phyloP scores from a whole-genome alignment of 2,888 invertebrate genomes.

The Drosophila suboccidentalis region DNA sequence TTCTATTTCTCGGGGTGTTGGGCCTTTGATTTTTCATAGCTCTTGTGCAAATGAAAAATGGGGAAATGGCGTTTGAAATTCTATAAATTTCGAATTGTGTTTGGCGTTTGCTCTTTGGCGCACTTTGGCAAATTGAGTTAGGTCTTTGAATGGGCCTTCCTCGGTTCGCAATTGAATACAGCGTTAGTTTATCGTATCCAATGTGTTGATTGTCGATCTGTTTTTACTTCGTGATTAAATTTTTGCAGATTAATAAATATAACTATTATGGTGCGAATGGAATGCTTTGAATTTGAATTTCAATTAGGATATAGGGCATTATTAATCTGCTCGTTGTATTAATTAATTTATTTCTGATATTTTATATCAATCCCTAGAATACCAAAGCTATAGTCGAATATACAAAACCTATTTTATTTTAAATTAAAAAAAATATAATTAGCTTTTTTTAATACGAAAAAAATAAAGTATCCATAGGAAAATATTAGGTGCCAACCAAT shows the following conservation, averaged over 20 bases:
- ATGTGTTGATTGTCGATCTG: constrained; percentile 29
- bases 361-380: too few relatives aligned
- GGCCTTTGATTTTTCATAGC: constrained; percentile 59
- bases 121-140: constrained; percentile 67
- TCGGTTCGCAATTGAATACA: constrained; percentile 30
- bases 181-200: constrained; percentile 37
- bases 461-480: too few relatives aligned
- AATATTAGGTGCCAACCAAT: too few relatives aligned
- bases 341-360: too few relatives aligned
- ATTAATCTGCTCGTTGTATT: background rate
- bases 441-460: too few relatives aligned
- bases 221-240: constrained; percentile 1
- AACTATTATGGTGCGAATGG: background rate
- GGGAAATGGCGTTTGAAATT: constrained; percentile 52
- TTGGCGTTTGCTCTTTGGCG: constrained; percentile 40
- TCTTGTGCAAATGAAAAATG: constrained; percentile 24
- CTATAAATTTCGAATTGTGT: constrained; percentile 75
- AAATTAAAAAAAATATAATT: too few relatives aligned
- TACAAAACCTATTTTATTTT: too few relatives aligned
- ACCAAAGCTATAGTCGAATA: too few relatives aligned
- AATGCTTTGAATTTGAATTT: background rate
- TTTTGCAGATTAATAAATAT: background rate
- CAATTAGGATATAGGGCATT: background rate
- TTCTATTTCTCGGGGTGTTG: constrained; percentile 24
- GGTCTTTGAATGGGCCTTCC: constrained; percentile 40